Evolutionary conservation across 1,140 invertebrate species (phyloP).

Genomic region (Drosophila malerkotliana): DNA sequence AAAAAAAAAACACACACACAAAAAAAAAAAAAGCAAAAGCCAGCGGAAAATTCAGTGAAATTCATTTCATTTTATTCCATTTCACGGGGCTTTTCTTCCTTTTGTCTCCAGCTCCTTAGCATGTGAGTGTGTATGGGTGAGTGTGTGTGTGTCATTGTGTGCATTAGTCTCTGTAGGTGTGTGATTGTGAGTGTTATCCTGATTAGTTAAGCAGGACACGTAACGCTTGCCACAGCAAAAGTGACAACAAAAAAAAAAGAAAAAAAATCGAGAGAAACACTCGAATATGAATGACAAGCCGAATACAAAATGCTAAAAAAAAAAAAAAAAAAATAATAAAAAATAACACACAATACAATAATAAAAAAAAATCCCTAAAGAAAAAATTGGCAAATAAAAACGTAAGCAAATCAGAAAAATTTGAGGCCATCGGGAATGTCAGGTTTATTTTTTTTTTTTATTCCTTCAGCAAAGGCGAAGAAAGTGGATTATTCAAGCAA

Average conservation of each 20-base stretch:
- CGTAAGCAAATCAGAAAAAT: slow-evolving; percentile 44
- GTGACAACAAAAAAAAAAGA: slow-evolving; percentile 58
- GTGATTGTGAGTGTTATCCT: slow-evolving; percentile 19
- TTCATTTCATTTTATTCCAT: slow-evolving; percentile 35
- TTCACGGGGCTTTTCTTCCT: slow-evolving; percentile 28
- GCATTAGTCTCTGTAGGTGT: too few relatives aligned
- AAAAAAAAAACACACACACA: not conserved
- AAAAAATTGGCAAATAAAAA: slow-evolving; percentile 39
- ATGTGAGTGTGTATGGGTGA: too few relatives aligned
- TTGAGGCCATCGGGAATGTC: slow-evolving; percentile 18
- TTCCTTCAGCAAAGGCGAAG: not conserved
- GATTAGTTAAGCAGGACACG: slow-evolving; percentile 75
- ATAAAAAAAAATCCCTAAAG: slow-evolving; percentile 7
- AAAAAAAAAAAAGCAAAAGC: not conserved
- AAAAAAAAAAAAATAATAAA: slow-evolving; percentile 32
- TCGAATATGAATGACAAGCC: slow-evolving; percentile 69
- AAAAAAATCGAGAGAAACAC: slow-evolving; percentile 19
- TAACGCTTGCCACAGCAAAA: slow-evolving; percentile 73
- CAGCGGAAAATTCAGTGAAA: slow-evolving; percentile 9
- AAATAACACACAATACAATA: slow-evolving; percentile 35
- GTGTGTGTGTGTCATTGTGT: not conserved
- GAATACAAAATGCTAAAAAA: slow-evolving; percentile 44
- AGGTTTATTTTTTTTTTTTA: not conserved
- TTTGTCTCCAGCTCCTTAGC: slow-evolving; percentile 6
- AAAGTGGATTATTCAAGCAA: not conserved